Conservation (phyloP, 2,888 invertebrate genomes). For the Idaea aversata region DNA sequence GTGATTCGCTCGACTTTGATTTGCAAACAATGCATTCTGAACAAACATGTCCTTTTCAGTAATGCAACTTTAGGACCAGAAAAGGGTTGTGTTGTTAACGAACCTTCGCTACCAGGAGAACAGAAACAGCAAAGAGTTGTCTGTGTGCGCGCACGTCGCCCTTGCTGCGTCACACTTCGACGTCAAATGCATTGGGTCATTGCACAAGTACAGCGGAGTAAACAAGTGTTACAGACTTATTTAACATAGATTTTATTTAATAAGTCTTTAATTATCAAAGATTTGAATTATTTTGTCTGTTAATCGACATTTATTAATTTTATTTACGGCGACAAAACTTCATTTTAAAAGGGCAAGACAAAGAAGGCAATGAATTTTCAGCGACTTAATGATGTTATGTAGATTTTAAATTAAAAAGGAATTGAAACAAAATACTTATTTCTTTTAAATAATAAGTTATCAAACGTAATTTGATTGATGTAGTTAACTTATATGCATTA, state of each 20-base stretch:
- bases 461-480: not conserved
- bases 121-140: slow-evolving; percentile 50
- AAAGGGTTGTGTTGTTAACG: slow-evolving; percentile 68
- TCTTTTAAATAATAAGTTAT: too few relatives aligned
- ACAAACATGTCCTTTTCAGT: slow-evolving; percentile 44
- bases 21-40: slow-evolving; percentile 45
- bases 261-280: not conserved
- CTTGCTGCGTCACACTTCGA: slow-evolving; percentile 45
- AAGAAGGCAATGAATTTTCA: too few relatives aligned
- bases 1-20: slow-evolving; percentile 25
- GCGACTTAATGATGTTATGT: too few relatives aligned
- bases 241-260: not conserved
- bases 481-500: not conserved
- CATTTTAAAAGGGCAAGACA: not conserved
- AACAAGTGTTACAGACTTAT: slow-evolving; percentile 13
- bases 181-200: slow-evolving; percentile 47
- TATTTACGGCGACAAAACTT: not conserved
- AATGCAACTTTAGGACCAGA: slow-evolving; percentile 57
- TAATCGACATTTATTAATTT: not conserved
- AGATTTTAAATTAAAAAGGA: too few relatives aligned
- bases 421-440: too few relatives aligned
- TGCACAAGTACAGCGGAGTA: slow-evolving; percentile 40
- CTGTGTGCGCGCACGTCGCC: slow-evolving; percentile 41
- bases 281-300: not conserved
- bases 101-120: slow-evolving; percentile 67